These are phyloP conservation scores for Drosophila saltans DNA, from an alignment of 1,140 invertebrate species.

Conservation along the genomic window DNA sequence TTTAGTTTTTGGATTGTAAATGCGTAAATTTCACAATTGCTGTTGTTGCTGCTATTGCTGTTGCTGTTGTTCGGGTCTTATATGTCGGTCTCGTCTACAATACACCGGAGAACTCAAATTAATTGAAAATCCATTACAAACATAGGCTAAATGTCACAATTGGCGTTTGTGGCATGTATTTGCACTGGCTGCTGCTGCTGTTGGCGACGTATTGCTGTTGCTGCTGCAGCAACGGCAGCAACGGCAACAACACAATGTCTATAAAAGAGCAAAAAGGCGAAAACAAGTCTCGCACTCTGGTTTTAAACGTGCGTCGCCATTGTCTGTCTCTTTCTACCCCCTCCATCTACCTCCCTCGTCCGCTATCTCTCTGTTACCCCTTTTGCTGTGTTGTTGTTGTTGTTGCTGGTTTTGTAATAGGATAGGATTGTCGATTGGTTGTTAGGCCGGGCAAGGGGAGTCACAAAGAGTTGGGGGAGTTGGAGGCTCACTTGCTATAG, in stretches of 20 bases:
- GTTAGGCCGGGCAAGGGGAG: background rate
- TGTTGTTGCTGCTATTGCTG: conserved; percentile 31
- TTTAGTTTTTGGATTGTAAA: conserved; percentile 44
- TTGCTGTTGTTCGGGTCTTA: conserved; percentile 56
- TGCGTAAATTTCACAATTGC: conserved; percentile 80
- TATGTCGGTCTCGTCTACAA: conserved; percentile 74
- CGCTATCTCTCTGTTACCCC: background rate
- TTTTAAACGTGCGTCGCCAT: conserved; percentile 58
- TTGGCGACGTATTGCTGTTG: conserved; percentile 34
- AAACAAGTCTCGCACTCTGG: conserved; percentile 78
- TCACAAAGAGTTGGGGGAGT: background rate
- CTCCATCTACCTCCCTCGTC: background rate
- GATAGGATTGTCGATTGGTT: conserved; percentile 41
- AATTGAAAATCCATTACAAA: conserved; percentile 82
- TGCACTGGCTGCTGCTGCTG: conserved; percentile 57
- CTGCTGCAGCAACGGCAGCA: conserved; percentile 43
- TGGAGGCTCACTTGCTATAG: conserved; percentile 57
- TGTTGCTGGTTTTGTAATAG: conserved; percentile 71
- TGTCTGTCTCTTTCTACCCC: conserved; percentile 16
- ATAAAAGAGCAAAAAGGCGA: conserved; percentile 79
- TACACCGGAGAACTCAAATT: conserved; percentile 82
- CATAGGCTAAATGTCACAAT: conserved; percentile 82
- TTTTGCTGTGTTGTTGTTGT: conserved; percentile 41
- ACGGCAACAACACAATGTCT: conserved; percentile 65
- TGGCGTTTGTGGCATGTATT: conserved; percentile 81